Conservation (phyloP, 2,888 invertebrate species). For the Halictus ligatus region DNA sequence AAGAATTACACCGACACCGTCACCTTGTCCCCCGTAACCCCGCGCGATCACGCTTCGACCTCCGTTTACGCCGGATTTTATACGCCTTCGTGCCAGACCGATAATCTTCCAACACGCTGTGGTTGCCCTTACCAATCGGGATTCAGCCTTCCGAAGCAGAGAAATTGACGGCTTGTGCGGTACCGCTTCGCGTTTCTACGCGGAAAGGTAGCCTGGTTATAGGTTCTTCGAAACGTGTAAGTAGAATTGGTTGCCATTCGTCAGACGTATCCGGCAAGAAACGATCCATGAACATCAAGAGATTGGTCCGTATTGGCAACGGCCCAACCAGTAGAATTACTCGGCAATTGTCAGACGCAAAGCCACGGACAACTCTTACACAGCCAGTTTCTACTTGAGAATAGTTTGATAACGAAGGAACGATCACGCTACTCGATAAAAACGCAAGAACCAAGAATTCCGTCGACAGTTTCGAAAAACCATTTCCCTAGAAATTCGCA, state of each 20-base stretch:
- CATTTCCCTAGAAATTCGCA: neutral
- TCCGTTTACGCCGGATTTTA: neutral
- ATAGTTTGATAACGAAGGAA: neutral
- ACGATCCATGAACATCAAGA: neutral
- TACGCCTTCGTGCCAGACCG: neutral
- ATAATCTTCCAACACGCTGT: neutral
- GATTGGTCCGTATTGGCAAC: neutral
- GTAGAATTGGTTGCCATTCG: neutral
- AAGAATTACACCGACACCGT: neutral
- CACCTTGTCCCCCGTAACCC: neutral
- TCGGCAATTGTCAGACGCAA: neutral
- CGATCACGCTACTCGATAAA: neutral
- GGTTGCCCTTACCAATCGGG: neutral
- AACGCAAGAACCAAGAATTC: too few species aligned
- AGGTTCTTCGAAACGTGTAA: neutral
- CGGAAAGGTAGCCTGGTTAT: neutral
- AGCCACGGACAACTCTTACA: neutral
- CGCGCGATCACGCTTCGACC: neutral
- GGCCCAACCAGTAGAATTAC: neutral
- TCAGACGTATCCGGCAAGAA: neutral
- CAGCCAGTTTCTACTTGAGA: neutral
- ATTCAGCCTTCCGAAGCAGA: neutral
- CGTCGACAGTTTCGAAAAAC: neutral
- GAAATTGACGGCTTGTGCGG: neutral
- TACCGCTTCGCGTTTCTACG: neutral